A percentile compares a stretch with the other conserved stretches of the same genome.
These are phyloP conservation scores for Lophotis ruficrista DNA, from an alignment of 2,113 vertebrate species.

Conservation along the genomic window DNA sequence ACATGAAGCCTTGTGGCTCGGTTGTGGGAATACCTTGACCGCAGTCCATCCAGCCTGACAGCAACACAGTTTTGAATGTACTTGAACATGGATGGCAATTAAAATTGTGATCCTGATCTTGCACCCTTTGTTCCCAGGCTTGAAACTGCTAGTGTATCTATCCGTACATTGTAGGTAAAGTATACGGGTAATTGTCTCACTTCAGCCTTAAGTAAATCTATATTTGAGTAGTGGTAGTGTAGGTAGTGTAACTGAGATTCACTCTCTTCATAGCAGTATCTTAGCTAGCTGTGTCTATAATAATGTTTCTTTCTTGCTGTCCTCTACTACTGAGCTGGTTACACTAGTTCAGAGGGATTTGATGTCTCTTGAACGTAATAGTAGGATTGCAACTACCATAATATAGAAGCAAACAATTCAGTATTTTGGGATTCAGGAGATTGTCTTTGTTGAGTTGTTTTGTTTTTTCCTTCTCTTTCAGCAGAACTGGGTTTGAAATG, in stretches of 20 bases:
- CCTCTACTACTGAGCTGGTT: background rate
- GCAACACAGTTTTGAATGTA: background rate
- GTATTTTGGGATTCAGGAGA: background rate
- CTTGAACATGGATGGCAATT: background rate
- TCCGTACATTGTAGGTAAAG: background rate
- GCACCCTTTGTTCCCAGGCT: background rate
- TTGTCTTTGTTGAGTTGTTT: background rate
- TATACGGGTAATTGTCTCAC: background rate
- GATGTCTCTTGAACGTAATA: background rate
- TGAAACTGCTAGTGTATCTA: background rate
- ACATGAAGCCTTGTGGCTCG: rapidly evolving
- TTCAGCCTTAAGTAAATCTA: background rate
- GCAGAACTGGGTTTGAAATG: background rate
- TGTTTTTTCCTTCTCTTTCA: background rate
- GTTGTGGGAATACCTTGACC: rapidly evolving
- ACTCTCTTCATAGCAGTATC: background rate
- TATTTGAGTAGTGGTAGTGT: background rate
- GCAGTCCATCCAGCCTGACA: rapidly evolving
- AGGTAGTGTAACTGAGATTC: background rate
- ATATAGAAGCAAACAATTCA: background rate
- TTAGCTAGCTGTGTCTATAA: background rate
- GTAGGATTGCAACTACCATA: background rate
- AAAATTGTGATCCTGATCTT: background rate
- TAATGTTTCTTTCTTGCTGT: rapidly evolving
- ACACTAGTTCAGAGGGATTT: background rate